Percentiles rank a stretch among this genome's conserved stretches.
Conservation (phyloP, 2,888 invertebrate species). For the Tolmerus cingulatus region DNA sequence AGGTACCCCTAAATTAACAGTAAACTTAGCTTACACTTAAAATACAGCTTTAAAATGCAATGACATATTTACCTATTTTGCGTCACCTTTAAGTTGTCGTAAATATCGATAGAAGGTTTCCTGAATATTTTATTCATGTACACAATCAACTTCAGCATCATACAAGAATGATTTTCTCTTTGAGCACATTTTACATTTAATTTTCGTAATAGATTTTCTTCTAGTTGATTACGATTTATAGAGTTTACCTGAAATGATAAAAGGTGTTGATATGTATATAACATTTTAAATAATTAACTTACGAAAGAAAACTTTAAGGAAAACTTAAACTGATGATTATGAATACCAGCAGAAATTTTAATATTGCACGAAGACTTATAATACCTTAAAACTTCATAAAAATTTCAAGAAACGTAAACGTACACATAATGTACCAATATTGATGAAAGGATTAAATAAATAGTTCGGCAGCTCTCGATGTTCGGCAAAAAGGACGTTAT, state of each 20-base stretch:
- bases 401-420: too few species aligned
- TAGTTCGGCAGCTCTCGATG: too few species aligned
- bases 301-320: too few species aligned
- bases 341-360: too few species aligned
- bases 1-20: too few species aligned
- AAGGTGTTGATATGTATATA: not conserved
- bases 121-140: slow-evolving; percentile 84
- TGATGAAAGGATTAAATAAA: too few species aligned
- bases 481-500: too few species aligned
- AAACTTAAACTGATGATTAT: too few species aligned
- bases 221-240: slow-evolving; percentile 63
- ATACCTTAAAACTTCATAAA: too few species aligned
- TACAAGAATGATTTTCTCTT: slow-evolving; percentile 81
- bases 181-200: slow-evolving; percentile 80
- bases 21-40: too few species aligned
- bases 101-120: slow-evolving; percentile 80
- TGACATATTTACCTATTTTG: slow-evolving; percentile 68
- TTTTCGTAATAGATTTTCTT: slow-evolving; percentile 77
- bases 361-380: too few species aligned
- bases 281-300: not conserved
- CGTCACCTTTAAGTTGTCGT: slow-evolving; percentile 78
- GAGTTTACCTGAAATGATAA: slow-evolving; percentile 61
- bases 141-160: slow-evolving; percentile 81
- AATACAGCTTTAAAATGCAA: not conserved
- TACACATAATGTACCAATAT: too few species aligned